A percentile compares a stretch with the other conserved stretches of the same genome.
Conservation (phyloP, 1,140 invertebrate genomes). For the Zaprionus tsacasi region DNA sequence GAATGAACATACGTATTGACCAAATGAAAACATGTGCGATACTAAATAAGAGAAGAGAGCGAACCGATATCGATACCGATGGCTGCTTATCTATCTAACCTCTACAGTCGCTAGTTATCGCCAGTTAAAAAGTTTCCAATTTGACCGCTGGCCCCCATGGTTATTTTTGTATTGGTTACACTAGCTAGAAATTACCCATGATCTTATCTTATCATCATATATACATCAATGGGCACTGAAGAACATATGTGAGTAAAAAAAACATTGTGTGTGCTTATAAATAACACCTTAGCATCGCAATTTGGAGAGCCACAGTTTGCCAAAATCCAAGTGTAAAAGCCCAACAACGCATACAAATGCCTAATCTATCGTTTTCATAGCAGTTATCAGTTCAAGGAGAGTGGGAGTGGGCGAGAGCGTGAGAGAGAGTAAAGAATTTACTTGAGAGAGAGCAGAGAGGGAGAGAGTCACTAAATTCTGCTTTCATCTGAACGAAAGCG, state of each 20-base stretch:
- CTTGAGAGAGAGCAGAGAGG: not conserved
- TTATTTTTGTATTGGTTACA: not conserved
- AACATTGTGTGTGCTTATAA: not conserved
- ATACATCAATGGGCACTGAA: not conserved
- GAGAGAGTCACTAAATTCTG: not conserved
- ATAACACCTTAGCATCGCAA: not conserved
- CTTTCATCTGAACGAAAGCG: slow-evolving; percentile 8
- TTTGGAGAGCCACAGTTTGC: not conserved
- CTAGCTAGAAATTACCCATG: slow-evolving; percentile 10
- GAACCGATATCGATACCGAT: slow-evolving; percentile 22
- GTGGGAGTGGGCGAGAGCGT: not conserved
- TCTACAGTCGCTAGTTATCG: slow-evolving; percentile 32
- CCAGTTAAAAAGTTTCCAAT: slow-evolving; percentile 39
- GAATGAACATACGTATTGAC: not conserved
- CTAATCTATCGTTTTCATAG: slow-evolving; percentile 18
- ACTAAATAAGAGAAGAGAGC: not conserved
- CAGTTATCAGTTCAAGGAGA: slow-evolving; percentile 13
- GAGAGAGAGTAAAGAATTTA: slow-evolving; percentile 1
- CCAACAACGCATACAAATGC: not conserved
- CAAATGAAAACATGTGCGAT: slow-evolving; percentile 33
- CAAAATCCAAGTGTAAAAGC: not conserved
- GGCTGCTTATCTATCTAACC: slow-evolving; percentile 42
- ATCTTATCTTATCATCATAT: slow-evolving; percentile 36
- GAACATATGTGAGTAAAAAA: not conserved
- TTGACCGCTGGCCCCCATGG: slow-evolving; percentile 31